Evolutionary conservation across 2,113 vertebrate species (phyloP).

Genomic region (Megaceryle maxima): DNA sequence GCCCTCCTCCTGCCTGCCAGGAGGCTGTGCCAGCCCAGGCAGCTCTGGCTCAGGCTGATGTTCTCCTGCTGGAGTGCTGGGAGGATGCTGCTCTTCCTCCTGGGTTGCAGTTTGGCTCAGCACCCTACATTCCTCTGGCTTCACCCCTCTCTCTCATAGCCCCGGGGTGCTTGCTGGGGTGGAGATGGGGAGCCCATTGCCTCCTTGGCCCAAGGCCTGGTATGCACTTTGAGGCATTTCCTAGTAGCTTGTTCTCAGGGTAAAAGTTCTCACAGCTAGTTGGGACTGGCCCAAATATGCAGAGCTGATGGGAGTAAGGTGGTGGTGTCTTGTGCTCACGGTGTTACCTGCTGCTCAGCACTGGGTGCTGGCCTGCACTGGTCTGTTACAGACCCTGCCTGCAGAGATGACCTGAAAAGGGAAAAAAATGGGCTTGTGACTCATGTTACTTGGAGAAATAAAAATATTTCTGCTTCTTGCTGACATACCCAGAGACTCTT

Average conservation of each 20-base stretch:
- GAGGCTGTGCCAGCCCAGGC: neutral
- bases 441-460: neutral
- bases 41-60: neutral
- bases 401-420: neutral
- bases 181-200: neutral
- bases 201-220: slow-evolving; percentile 35
- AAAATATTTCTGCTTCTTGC: neutral
- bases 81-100: neutral
- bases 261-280: neutral
- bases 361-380: neutral
- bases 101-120: neutral
- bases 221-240: slow-evolving; percentile 10
- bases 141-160: neutral
- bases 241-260: neutral
- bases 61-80: neutral
- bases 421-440: neutral
- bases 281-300: neutral
- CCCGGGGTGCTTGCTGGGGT: neutral
- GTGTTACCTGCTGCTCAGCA: neutral
- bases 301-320: neutral
- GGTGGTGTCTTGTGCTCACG: neutral
- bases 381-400: neutral
- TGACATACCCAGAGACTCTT: neutral
- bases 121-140: neutral
- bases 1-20: neutral